Conservation (phyloP, 2,888 invertebrate genomes). For the Noctua comes region DNA sequence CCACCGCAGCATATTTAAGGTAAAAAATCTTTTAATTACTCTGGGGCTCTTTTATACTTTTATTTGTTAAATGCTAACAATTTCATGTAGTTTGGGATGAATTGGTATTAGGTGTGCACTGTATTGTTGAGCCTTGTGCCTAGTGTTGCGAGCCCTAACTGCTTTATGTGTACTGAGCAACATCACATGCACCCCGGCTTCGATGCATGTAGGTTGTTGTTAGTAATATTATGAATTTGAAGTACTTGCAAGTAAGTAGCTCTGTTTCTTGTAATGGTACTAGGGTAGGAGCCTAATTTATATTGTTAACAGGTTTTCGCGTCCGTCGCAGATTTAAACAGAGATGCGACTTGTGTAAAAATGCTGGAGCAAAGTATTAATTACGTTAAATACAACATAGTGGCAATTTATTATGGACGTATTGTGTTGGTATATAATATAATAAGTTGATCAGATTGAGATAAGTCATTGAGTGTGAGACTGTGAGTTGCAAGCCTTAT, state of each 20-base stretch:
- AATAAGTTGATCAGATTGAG: slow-evolving; percentile 24
- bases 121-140: slow-evolving; percentile 41
- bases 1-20: slow-evolving; percentile 14
- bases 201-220: slow-evolving; percentile 13
- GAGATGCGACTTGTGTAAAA: background rate
- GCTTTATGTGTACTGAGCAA: slow-evolving; percentile 32
- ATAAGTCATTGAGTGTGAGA: background rate
- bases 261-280: background rate
- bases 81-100: slow-evolving; percentile 27
- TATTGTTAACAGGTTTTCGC: slow-evolving; percentile 41
- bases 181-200: slow-evolving; percentile 15
- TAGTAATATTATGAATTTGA: slow-evolving; percentile 1
- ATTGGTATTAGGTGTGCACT: slow-evolving; percentile 46
- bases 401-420: background rate
- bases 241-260: slow-evolving; percentile 30
- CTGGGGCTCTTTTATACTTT: slow-evolving; percentile 1
- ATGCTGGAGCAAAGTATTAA: background rate
- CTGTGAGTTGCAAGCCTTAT: background rate
- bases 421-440: slow-evolving; percentile 16
- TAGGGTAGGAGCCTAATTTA: slow-evolving; percentile 33
- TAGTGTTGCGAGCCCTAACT: slow-evolving; percentile 24
- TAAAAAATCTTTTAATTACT: slow-evolving; percentile 21
- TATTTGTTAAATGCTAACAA: slow-evolving; percentile 17
- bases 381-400: background rate
- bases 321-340: slow-evolving; percentile 9